phyloP scores from a whole-genome alignment of 1,140 invertebrate genomes.

The Halictus rubicundus region DNA sequence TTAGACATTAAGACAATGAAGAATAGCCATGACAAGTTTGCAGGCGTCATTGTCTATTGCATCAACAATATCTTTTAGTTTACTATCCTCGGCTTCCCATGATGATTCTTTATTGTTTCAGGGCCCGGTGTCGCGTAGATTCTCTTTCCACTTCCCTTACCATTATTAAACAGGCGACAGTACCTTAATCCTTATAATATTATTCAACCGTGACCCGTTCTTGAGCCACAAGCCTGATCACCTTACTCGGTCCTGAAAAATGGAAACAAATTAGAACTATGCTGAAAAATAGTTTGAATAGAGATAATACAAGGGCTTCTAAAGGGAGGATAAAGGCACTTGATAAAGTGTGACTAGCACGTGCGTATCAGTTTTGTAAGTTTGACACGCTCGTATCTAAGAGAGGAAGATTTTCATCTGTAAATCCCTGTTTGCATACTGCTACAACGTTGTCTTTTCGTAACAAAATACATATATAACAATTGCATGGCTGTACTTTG shows the following conservation, averaged over 20 bases:
- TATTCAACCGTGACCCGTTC: neutral
- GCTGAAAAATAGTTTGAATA: neutral
- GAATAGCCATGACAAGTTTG: conserved; percentile 23
- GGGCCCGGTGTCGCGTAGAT: neutral
- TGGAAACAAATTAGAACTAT: neutral
- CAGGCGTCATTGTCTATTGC: neutral
- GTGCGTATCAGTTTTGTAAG: too few species aligned
- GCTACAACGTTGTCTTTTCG: too few species aligned
- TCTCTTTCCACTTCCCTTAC: conserved; percentile 21
- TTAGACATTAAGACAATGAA: conserved; percentile 28
- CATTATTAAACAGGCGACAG: conserved; percentile 24
- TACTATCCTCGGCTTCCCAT: neutral
- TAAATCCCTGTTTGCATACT: too few species aligned
- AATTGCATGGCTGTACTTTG: too few species aligned
- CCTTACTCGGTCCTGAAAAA: conserved; percentile 16
- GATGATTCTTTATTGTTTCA: conserved; percentile 35
- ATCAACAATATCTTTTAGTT: neutral
- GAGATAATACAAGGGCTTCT: conserved; percentile 42
- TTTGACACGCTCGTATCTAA: too few species aligned
- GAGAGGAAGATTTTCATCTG: too few species aligned
- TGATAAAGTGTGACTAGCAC: too few species aligned
- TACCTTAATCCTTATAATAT: conserved; percentile 37
- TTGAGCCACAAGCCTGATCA: conserved; percentile 26
- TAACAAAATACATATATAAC: too few species aligned
- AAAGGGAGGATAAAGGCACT: neutral